Percentiles rank a stretch among this genome's conserved stretches.
These are phyloP conservation scores for Irena cyanogastra DNA, from an alignment of 2,113 vertebrate genomes.

Conservation along the genomic window DNA sequence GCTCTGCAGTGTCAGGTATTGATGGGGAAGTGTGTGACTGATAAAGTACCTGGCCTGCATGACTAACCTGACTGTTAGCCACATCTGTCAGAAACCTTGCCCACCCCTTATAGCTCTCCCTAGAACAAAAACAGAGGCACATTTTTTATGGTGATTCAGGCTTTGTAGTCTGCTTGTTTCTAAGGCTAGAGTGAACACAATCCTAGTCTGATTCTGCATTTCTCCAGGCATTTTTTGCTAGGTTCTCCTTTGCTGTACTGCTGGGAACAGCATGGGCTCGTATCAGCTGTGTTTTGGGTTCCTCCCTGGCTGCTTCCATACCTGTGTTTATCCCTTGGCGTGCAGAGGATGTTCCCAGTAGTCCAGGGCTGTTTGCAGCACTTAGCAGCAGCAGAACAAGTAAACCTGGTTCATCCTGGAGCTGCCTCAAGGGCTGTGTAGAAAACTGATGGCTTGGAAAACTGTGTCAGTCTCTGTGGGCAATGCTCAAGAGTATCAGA, in stretches of 20 bases:
- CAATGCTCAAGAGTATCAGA: neutral
- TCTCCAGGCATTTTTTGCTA: neutral
- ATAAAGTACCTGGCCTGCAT: neutral
- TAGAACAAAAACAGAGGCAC: neutral
- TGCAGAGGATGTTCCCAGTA: neutral
- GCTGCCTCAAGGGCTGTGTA: neutral
- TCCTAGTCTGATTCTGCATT: neutral
- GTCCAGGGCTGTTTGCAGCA: neutral
- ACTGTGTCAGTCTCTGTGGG: neutral
- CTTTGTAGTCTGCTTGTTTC: neutral
- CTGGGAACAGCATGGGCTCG: neutral
- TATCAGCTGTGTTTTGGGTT: neutral
- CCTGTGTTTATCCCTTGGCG: neutral
- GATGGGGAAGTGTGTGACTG: neutral
- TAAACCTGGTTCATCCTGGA: neutral
- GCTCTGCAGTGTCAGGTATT: neutral
- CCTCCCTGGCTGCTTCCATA: neutral
- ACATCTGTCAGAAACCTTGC: neutral
- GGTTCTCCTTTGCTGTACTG: neutral
- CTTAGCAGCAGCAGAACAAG: neutral
- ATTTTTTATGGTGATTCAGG: neutral
- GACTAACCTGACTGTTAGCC: neutral
- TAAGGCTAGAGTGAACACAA: neutral
- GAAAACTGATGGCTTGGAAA: neutral
- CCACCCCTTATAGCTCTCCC: neutral